These are phyloP conservation scores for Chaenodraco wilsoni DNA, from an alignment of 2,797 vertebrate species.

Conservation along the genomic window DNA sequence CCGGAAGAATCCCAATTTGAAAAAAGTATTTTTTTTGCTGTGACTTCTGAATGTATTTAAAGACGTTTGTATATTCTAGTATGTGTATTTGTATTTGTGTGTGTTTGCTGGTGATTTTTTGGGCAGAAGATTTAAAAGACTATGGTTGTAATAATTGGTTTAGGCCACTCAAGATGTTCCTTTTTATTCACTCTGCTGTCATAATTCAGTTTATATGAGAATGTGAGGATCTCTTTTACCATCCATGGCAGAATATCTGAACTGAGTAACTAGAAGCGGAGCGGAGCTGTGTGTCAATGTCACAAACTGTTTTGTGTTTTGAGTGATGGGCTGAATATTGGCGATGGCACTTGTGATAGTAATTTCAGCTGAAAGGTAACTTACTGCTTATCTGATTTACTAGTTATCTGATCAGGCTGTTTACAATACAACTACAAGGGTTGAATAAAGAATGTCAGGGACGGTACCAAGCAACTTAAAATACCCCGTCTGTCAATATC, in stretches of 20 bases:
- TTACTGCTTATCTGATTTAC: neutral
- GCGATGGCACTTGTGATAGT: neutral
- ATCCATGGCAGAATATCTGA: neutral
- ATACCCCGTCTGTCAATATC: neutral
- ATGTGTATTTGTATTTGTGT: too few species aligned
- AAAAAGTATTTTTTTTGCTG: too few species aligned
- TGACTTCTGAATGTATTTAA: too few species aligned
- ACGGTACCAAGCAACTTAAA: conserved; percentile 1
- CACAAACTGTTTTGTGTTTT: conserved; percentile 1
- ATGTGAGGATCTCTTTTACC: neutral
- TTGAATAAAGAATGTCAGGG: neutral
- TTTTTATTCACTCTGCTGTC: neutral
- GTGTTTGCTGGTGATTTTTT: neutral
- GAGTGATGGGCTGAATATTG: neutral
- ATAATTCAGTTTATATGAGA: neutral
- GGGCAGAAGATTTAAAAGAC: neutral
- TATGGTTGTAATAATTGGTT: neutral
- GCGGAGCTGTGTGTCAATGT: neutral
- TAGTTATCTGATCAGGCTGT: neutral
- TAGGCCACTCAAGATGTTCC: neutral
- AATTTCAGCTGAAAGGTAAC: conserved; percentile 4
- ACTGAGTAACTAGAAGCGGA: neutral
- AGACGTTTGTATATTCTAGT: neutral
- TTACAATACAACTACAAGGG: neutral
- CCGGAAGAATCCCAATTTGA: too few species aligned